Evolutionary conservation across 2,888 invertebrate species (phyloP), one percentile per base, ranked within the genome.

Genomic region (Epirrhoe alternata): DNA sequence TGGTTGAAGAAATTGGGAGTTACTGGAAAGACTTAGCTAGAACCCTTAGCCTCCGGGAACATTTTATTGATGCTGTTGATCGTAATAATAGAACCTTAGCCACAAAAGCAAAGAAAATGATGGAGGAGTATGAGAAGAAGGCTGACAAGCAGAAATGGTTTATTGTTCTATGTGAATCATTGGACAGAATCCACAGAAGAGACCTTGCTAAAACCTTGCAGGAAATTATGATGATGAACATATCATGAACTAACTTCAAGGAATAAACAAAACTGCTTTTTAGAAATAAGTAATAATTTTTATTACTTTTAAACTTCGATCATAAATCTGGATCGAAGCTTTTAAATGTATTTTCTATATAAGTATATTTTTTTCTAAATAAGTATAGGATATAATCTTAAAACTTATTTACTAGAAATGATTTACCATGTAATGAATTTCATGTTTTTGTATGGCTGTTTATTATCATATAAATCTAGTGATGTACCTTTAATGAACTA

Each of bases 21-120:
- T 82, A 73, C 61, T 93, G 93, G 93, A 81, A 84, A 47, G 87
- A 88, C 50, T 77, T 93, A 6, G 92, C 83, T 16, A 86, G 93
- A 67, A 86, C 85, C 68, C 79, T 93, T 30, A 83, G 82, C 60
- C 81, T 92, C 10, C 80, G 84, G 62, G 92, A 93, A 81, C 72
- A 81, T 68, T 76, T 68, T 1, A 92, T 93, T 63, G 87, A 91
- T 74, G 80, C 87, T 24, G 88, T 92, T 72, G 86, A 92, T 59
- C 68, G 71, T 17, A 79, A 82, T 49, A 74, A 83, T 60, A 77
- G 72, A 51, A 76, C 72, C 30, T 50, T 83, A 16, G 49, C 69
- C 35, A 75, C 75, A 5, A 92, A 90, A 73, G 87, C 86, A n/a
- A 70, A 63, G 38, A 78, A 81, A 70, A 67, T 91, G 55, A 70